phyloP scores from a whole-genome alignment of 2,888 invertebrate species.

The Azorinus chamasolen region DNA sequence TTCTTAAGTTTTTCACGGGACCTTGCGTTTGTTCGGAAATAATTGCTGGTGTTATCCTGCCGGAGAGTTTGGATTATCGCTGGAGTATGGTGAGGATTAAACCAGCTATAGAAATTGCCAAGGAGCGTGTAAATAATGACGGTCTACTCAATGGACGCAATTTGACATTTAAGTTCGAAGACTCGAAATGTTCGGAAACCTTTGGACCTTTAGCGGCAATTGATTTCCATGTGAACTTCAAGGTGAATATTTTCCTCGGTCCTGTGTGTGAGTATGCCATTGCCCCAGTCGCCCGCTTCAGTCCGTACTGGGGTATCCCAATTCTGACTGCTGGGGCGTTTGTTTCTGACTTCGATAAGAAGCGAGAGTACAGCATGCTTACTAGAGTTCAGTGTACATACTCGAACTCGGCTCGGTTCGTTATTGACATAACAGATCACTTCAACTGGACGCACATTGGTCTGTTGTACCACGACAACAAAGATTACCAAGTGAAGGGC shows the following conservation, averaged over 20 bases:
- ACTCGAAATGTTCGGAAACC: slow-evolving; percentile 83
- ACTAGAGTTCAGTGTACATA: slow-evolving; percentile 87
- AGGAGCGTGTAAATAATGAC: slow-evolving; percentile 66
- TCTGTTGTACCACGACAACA: slow-evolving; percentile 74
- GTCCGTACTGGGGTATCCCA: slow-evolving; percentile 96
- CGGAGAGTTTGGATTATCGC: slow-evolving; percentile 47
- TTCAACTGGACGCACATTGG: slow-evolving; percentile 79
- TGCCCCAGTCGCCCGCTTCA: slow-evolving; percentile 95
- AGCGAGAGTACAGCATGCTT: slow-evolving; percentile 90
- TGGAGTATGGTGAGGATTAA: slow-evolving; percentile 79
- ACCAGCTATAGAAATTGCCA: slow-evolving; percentile 85
- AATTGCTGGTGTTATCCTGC: slow-evolving; percentile 5
- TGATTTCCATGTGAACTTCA: slow-evolving; percentile 76
- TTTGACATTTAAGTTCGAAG: slow-evolving; percentile 66
- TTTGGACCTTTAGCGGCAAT: slow-evolving; percentile 82
- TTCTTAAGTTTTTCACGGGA: too few species aligned
- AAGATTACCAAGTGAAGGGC: slow-evolving; percentile 39
- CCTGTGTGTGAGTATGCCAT: slow-evolving; percentile 89
- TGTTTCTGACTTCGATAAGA: slow-evolving; percentile 80
- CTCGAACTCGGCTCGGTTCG: slow-evolving; percentile 73
- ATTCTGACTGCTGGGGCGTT: slow-evolving; percentile 90
- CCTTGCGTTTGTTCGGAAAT: too few species aligned
- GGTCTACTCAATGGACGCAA: slow-evolving; percentile 61
- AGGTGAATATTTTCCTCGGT: slow-evolving; percentile 83
- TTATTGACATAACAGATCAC: slow-evolving; percentile 64